These are phyloP conservation scores for Aegotheles bennettii DNA, from an alignment of 2,113 vertebrate species.

Conservation along the genomic window DNA sequence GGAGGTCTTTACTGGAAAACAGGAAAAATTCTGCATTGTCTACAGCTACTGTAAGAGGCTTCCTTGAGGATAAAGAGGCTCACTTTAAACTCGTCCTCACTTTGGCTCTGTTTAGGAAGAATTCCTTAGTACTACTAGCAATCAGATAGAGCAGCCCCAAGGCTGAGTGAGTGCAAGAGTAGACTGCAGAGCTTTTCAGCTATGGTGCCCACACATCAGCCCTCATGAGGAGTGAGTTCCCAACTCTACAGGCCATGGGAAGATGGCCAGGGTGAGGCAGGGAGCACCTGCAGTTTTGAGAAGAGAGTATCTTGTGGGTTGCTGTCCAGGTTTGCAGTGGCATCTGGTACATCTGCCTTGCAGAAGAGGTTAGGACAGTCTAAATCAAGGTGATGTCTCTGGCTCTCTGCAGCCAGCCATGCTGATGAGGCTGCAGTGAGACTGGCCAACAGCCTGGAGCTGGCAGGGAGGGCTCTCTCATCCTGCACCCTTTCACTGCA, in stretches of 20 bases:
- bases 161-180: rapidly evolving
- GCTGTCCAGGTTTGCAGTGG: neutral
- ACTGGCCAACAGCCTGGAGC: neutral
- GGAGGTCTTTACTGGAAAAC: neutral
- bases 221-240: neutral
- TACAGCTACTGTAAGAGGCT: neutral
- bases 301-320: rapidly evolving
- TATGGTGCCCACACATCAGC: neutral
- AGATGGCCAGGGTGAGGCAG: neutral
- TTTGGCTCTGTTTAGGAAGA: neutral
- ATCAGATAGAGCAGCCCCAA: neutral
- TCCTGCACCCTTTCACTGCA: neutral
- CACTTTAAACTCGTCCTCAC: neutral
- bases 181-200: neutral
- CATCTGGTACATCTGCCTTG: rapidly evolving
- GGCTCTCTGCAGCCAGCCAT: neutral
- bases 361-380: neutral
- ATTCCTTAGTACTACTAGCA: neutral
- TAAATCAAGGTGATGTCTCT: neutral
- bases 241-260: neutral
- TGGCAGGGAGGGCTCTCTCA: neutral
- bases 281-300: neutral
- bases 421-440: neutral
- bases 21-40: neutral
- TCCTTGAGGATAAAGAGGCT: neutral